Conservation (phyloP, 1,140 invertebrate genomes). For the Listronotus oregonensis region DNA sequence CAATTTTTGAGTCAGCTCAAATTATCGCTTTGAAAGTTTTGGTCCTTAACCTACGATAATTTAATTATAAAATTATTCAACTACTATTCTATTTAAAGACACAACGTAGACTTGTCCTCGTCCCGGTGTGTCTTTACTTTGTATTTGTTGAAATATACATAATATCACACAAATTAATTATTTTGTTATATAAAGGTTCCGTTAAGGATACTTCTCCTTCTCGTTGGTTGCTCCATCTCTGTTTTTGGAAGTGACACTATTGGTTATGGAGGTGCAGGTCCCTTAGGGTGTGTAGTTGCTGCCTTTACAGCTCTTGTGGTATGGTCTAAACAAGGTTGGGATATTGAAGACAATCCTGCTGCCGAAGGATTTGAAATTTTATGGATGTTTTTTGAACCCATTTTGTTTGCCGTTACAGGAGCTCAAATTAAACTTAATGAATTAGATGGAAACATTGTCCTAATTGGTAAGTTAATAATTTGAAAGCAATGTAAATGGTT, state of each 20-base stretch:
- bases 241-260: conserved; percentile 83
- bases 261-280: conserved; percentile 81
- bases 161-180: too few relatives aligned
- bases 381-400: conserved; percentile 93
- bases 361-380: conserved; percentile 84
- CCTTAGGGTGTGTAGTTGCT: conserved; percentile 75
- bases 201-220: conserved; percentile 73
- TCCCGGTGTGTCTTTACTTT: too few relatives aligned
- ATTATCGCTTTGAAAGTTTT: too few relatives aligned
- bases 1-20: too few relatives aligned
- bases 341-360: conserved; percentile 82
- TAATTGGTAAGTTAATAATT: not conserved
- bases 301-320: conserved; percentile 78
- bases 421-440: conserved; percentile 77
- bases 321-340: conserved; percentile 81
- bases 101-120: too few relatives aligned
- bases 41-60: too few relatives aligned
- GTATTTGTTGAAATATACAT: too few relatives aligned
- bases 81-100: too few relatives aligned
- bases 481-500: not conserved
- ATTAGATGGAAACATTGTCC: conserved; percentile 57
- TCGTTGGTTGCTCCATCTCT: conserved; percentile 78
- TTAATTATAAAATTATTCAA: too few relatives aligned
- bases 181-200: conserved; percentile 59
- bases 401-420: conserved; percentile 90